Percentiles rank a stretch among this genome's conserved stretches.
phyloP scores from a whole-genome alignment of 2,888 invertebrate species.

The Agrochola circellaris region DNA sequence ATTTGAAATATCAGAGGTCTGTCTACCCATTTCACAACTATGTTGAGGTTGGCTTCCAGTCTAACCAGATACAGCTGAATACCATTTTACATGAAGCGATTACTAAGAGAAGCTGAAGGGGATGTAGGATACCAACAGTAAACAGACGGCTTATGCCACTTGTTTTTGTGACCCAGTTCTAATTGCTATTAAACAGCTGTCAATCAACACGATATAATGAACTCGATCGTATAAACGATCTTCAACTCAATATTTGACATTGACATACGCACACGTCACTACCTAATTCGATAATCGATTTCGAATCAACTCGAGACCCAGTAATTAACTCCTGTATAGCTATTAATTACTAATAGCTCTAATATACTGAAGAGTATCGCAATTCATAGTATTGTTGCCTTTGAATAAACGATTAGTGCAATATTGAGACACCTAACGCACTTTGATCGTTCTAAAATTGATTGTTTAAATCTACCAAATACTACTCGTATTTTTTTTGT shows the following conservation, averaged over 20 bases:
- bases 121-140: neutral
- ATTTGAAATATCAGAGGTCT: neutral
- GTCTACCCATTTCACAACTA: neutral
- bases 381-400: slow-evolving; percentile 4
- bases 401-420: neutral
- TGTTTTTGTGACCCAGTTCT: neutral
- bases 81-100: neutral
- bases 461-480: neutral
- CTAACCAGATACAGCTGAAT: neutral
- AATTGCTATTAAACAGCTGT: slow-evolving; percentile 20
- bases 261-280: slow-evolving; percentile 41
- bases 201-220: slow-evolving; percentile 30
- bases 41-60: neutral
- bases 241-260: slow-evolving; percentile 46
- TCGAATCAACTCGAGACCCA: slow-evolving; percentile 9
- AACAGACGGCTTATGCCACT: too few relatives aligned
- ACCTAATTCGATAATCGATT: slow-evolving; percentile 46
- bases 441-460: neutral
- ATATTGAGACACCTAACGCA: neutral
- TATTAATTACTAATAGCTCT: slow-evolving; percentile 37
- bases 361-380: slow-evolving; percentile 2
- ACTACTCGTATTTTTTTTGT: neutral
- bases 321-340: slow-evolving; percentile 30
- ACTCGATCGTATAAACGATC: slow-evolving; percentile 49
- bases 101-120: neutral